phyloP scores from a whole-genome alignment of 1,140 invertebrate species.

The Tribolium madens region DNA sequence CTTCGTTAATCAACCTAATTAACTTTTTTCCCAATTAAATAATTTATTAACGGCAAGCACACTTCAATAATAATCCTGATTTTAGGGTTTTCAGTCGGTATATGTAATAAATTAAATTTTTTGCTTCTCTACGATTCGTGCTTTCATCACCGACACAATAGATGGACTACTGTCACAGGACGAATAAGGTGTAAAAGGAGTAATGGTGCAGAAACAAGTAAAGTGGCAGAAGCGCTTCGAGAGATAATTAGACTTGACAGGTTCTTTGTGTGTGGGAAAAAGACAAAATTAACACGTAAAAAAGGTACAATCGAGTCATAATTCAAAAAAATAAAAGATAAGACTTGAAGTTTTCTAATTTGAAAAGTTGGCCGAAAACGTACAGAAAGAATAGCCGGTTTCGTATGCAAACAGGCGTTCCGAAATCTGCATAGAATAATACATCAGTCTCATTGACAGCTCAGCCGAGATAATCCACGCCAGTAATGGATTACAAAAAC shows the following conservation, averaged over 20 bases:
- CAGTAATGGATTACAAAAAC: conserved; percentile 28
- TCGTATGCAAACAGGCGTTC: conserved; percentile 18
- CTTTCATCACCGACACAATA: conserved; percentile 17
- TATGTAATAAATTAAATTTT: conserved; percentile 22
- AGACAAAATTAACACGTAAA: not conserved
- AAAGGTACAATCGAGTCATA: not conserved
- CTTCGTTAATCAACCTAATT: not conserved
- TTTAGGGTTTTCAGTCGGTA: not conserved
- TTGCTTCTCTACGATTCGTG: not conserved
- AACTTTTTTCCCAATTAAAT: not conserved
- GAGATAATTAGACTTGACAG: conserved; percentile 37
- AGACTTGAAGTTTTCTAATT: conserved; percentile 15
- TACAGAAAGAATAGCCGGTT: not conserved
- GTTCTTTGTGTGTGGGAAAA: conserved; percentile 16
- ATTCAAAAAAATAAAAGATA: not conserved
- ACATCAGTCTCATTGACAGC: conserved; percentile 39
- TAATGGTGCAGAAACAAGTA: conserved; percentile 37
- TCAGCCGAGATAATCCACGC: conserved; percentile 5
- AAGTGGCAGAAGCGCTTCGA: conserved; percentile 36
- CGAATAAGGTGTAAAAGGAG: conserved; percentile 38
- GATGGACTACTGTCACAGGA: conserved; percentile 23
- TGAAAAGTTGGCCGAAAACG: conserved; percentile 14
- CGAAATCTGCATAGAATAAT: conserved; percentile 41
- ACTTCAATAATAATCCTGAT: not conserved
- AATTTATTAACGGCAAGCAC: not conserved